Base-by-base conservation (phyloP, 92 coral and sea anemone species). In the Epizoanthus fatuus region DNA sequence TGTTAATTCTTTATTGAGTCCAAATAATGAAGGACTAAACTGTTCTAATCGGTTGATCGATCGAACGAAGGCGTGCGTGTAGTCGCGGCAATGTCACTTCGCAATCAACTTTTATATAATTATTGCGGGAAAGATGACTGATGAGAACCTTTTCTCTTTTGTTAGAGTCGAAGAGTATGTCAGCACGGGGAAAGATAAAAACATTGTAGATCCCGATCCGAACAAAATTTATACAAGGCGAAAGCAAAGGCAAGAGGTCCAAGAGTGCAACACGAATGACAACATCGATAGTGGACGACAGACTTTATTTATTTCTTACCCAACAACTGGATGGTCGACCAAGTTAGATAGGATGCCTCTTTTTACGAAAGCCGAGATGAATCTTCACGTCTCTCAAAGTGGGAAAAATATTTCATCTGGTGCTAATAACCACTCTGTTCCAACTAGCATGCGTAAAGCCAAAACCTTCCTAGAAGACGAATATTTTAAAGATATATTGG, bases 381-480 rank as follows among this genome's bases (percentile, higher is more conserved):
- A 22, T 22, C 25, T 22, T 22, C 25, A 22, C 25, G 25, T 22
- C 25, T 22, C 25, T 22, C 25, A 22, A 22, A 22, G 25, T 22
- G 25, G 25, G 25, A 22, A 22, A 22, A 22, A 22, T 22, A 22
- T 22, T 22, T 22, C 25, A 22, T 22, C 25, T 22, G 25, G 25
- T 22, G 25, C 25, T 22, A 22, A 22, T 22, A 81, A 60, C 72
- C 87, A 81, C 74, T 17, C 87, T 32, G 92, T 91, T 39, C 92
- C 90, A 57, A 88, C 92, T 57, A 83, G 92, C 83, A 52, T 79
- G 79, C 35, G 85, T 29, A 88, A 86, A 67, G 91, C 91, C 38
- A 92, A 92, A 65, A 86, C 95, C 40, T 85, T 92, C 72, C 89
- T 92, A 25, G 92, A 85, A 0, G 92, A 89, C 57, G 86, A 92